Conservation (phyloP, 1,140 invertebrate genomes). For the Ceratoteleas bidentatus region DNA sequence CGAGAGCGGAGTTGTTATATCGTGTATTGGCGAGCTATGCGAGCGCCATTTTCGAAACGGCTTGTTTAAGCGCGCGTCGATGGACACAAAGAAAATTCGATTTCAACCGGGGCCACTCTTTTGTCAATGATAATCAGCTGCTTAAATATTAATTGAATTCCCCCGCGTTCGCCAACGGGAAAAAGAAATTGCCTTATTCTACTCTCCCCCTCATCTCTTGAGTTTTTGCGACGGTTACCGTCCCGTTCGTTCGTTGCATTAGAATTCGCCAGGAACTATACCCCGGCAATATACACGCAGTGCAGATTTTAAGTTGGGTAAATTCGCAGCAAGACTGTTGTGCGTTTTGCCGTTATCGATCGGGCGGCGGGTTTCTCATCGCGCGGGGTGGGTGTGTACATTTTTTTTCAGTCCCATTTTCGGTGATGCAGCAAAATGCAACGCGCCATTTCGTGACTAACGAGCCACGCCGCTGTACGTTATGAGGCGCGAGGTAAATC, state of each 20-base stretch:
- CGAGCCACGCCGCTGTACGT: too few relatives aligned
- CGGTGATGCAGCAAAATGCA: conserved; percentile 60
- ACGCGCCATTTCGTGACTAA: too few relatives aligned
- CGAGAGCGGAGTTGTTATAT: conserved; percentile 31
- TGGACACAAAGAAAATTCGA: conserved; percentile 44
- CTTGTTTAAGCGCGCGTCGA: conserved; percentile 28
- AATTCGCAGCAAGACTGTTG: conserved; percentile 37
- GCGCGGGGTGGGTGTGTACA: conserved; percentile 1
- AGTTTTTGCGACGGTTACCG: conserved; percentile 17
- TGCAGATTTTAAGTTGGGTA: too few relatives aligned
- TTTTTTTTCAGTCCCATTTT: conserved; percentile 49
- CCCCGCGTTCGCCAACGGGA: neutral
- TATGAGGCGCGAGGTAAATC: too few relatives aligned
- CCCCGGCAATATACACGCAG: conserved; percentile 12
- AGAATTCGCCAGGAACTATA: conserved; percentile 31
- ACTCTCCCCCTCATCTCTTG: neutral
- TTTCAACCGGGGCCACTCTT: conserved; percentile 13
- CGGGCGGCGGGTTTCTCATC: too few relatives aligned
- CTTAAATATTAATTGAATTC: conserved; percentile 46
- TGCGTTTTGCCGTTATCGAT: conserved; percentile 47
- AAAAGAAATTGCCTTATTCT: conserved; percentile 7
- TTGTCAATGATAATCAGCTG: conserved; percentile 43
- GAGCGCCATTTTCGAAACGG: conserved; percentile 28
- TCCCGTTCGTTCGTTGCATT: conserved; percentile 11
- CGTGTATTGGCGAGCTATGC: conserved; percentile 30